phyloP scores from a whole-genome alignment of 1,140 invertebrate genomes.

The Solenopsis fugax region DNA sequence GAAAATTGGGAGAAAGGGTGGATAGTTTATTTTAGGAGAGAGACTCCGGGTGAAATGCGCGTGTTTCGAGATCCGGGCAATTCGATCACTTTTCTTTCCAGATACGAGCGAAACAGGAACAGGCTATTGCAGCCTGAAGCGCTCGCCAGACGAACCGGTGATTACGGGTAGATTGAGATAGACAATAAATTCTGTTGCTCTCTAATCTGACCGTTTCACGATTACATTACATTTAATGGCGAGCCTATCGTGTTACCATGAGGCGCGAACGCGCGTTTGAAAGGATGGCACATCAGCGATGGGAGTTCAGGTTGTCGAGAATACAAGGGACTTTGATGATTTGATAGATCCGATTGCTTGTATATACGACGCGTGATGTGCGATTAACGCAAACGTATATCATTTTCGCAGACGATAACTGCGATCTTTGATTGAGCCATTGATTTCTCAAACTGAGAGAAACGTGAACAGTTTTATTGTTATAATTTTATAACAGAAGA shows the following conservation, averaged over 20 bases:
- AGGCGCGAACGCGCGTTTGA: background rate
- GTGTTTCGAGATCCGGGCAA: conserved; percentile 51
- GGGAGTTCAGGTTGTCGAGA: conserved; percentile 23
- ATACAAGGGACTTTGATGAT: conserved; percentile 3
- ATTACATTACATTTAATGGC: conserved; percentile 57
- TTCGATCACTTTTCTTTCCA: conserved; percentile 31
- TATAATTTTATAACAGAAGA: too few species aligned
- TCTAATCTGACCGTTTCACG: conserved; percentile 33
- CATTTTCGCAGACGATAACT: conserved; percentile 13
- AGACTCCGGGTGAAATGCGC: conserved; percentile 46
- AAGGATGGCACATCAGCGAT: conserved; percentile 16
- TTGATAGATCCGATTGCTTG: conserved; percentile 11
- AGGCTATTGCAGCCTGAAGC: background rate
- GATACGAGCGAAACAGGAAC: background rate
- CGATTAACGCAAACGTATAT: conserved; percentile 21
- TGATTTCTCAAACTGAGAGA: background rate
- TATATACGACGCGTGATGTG: conserved; percentile 1
- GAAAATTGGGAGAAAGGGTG: background rate
- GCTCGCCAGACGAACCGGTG: conserved; percentile 10
- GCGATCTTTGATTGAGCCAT: background rate
- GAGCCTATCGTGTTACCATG: conserved; percentile 37
- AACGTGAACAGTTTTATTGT: background rate
- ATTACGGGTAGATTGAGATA: conserved; percentile 72
- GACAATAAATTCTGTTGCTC: conserved; percentile 81
- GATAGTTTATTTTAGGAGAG: background rate